Evolutionary conservation across 2,797 vertebrate species (phyloP).

Genomic region (Notolabrus celidotus): DNA sequence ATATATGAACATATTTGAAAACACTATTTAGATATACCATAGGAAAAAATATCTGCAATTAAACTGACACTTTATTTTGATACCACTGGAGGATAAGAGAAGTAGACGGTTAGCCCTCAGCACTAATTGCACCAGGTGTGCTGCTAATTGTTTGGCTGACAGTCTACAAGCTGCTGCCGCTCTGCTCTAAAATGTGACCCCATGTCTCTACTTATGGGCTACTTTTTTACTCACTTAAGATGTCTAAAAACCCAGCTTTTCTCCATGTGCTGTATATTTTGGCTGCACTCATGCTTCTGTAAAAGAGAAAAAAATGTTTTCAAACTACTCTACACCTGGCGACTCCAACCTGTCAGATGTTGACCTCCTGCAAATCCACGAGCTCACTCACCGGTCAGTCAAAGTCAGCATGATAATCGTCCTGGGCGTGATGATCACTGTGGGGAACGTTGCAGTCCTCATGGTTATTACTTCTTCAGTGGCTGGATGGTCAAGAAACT

Average conservation of each 20-base stretch:
- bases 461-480: constrained; percentile 88
- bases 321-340: constrained; percentile 43
- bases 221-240: not conserved
- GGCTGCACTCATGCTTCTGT: constrained; percentile 29
- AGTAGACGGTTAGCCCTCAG: not conserved
- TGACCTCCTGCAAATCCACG: constrained; percentile 61
- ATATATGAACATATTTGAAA: no score
- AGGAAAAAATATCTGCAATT: not conserved
- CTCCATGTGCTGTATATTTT: constrained; percentile 9
- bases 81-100: not conserved
- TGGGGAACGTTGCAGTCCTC: constrained; percentile 87
- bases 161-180: constrained; percentile 16
- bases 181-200: not conserved
- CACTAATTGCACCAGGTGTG: constrained; percentile 79
- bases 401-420: constrained; percentile 84
- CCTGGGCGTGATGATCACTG: constrained; percentile 85
- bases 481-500: constrained; percentile 89
- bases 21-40: no score
- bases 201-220: not conserved
- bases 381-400: constrained; percentile 76
- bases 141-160: constrained; percentile 36
- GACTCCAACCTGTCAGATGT: constrained; percentile 55
- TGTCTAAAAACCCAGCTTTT: not conserved
- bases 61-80: not conserved
- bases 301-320: constrained; percentile 69